Evolutionary conservation across 2,888 invertebrate species (phyloP), one percentile per base, ranked within the genome.

Genomic region (Hyles lineata): DNA sequence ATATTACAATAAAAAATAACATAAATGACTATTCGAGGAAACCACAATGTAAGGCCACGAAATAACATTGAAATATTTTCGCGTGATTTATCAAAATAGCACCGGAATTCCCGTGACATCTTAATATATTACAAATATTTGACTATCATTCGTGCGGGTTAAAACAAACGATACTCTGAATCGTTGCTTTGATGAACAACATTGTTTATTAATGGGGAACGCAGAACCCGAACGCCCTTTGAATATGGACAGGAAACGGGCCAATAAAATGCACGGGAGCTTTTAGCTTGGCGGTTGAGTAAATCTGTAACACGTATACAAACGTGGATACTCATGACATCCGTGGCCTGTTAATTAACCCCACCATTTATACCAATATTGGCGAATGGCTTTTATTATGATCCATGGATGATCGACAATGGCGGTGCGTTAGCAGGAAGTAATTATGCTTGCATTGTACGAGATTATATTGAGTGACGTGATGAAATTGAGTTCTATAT

Each of bases 171-270:
- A 80, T 89, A 82, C 86, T 82, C 76, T 81, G 87, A 89, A 89
- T 83, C 74, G 76, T 75, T 78, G 78, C 88, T 90, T 92, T 91
- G 88, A 92, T 89, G 89, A 83, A 85, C 81, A 79, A 84, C 85
- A 88, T 85, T 90, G 87, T 90, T 88, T 88, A 89, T 88, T 88
- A 88, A 90, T 87, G 87, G 84, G 81, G 74, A 85, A 83, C 85
- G 83, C 75, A 78, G 70, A 70, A 78, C 76, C 77, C 77, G 76
- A 76, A 78, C 79, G 77, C 80, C 78, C 85, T 86, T 88, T 87
- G 85, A 87, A 84, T 82, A 81, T 78, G 79, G 75, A 80, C 85
- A 86, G 88, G 86, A 87, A 88, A 87, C 85, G 82, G 79, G 80
- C 79, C 81, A 87, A 87, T 90, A 88, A 89, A 86, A 82, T 80